Conservation (phyloP, 2,797 vertebrate species). For the Argyrosomus regius region DNA sequence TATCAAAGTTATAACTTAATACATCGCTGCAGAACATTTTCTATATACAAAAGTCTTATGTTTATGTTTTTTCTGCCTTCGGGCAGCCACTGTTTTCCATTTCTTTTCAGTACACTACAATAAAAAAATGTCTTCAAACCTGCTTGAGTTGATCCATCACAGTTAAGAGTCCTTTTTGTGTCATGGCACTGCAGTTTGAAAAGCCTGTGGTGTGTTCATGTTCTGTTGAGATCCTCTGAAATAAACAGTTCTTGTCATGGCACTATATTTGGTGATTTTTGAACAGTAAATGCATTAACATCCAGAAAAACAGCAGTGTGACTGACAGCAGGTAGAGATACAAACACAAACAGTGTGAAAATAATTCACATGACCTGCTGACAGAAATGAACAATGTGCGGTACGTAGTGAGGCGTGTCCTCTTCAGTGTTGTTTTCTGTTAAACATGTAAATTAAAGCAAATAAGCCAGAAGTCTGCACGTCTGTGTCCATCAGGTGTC, state of each 20-base stretch:
- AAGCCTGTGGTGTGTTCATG: background rate
- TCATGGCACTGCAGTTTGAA: background rate
- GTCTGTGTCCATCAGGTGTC: slow-evolving; percentile 14
- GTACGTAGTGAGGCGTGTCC: slow-evolving; percentile 25
- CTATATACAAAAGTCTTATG: background rate
- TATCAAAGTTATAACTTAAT: background rate
- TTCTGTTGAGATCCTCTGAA: slow-evolving; percentile 10
- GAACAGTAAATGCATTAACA: slow-evolving; percentile 19
- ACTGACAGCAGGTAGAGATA: slow-evolving; percentile 19
- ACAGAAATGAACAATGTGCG: slow-evolving; percentile 32
- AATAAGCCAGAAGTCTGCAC: slow-evolving; percentile 28
- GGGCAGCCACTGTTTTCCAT: background rate
- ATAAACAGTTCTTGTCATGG: slow-evolving; percentile 15
- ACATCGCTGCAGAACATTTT: slow-evolving; percentile 2
- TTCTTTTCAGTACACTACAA: slow-evolving; percentile 1
- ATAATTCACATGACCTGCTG: slow-evolving; percentile 23
- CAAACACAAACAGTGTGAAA: background rate
- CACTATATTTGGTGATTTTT: slow-evolving; percentile 51
- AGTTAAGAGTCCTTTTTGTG: slow-evolving; percentile 4
- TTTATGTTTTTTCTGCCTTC: background rate
- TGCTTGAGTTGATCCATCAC: slow-evolving; percentile 23
- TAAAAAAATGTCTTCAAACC: background rate
- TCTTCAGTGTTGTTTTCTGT: slow-evolving; percentile 35
- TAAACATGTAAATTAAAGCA: slow-evolving; percentile 61
- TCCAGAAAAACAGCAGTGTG: slow-evolving; percentile 5